Conservation (phyloP, 2,797 vertebrate genomes). For the Alcedo atthis region DNA sequence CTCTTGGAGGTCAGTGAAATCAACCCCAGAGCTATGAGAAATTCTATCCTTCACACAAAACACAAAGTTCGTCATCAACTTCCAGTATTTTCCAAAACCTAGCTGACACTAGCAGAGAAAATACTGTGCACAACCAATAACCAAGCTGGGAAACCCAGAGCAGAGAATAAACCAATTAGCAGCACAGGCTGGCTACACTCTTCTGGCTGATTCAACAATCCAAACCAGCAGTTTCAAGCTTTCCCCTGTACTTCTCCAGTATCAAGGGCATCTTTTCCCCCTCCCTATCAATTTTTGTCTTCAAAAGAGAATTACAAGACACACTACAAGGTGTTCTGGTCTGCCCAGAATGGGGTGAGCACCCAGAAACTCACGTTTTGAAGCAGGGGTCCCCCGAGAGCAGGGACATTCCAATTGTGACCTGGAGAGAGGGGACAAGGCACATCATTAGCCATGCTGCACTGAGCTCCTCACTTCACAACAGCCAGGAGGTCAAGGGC, state of each 20-base stretch:
- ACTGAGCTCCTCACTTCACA: background rate
- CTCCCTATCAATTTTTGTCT: background rate
- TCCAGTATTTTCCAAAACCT: background rate
- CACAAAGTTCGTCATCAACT: background rate
- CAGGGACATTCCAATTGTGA: constrained; percentile 95
- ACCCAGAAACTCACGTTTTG: constrained; percentile 89
- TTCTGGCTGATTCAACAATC: background rate
- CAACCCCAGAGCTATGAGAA: constrained; percentile 3
- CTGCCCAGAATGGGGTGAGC: fast-evolving
- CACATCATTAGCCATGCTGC: background rate
- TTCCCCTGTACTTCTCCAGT: background rate
- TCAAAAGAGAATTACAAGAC: background rate
- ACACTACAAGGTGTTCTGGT: background rate
- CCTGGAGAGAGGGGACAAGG: constrained; percentile 74
- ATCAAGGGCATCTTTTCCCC: background rate
- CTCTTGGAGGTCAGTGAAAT: constrained; percentile 1
- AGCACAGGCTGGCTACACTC: background rate
- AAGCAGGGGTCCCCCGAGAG: constrained; percentile 97
- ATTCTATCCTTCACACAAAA: background rate
- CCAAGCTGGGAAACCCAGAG: background rate
- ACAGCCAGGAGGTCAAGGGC: background rate
- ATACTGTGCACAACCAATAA: background rate
- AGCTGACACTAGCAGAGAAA: background rate
- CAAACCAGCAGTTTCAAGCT: background rate
- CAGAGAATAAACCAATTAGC: background rate